phyloP scores from a whole-genome alignment of 2,888 invertebrate species.

The Melanchra persicariae region DNA sequence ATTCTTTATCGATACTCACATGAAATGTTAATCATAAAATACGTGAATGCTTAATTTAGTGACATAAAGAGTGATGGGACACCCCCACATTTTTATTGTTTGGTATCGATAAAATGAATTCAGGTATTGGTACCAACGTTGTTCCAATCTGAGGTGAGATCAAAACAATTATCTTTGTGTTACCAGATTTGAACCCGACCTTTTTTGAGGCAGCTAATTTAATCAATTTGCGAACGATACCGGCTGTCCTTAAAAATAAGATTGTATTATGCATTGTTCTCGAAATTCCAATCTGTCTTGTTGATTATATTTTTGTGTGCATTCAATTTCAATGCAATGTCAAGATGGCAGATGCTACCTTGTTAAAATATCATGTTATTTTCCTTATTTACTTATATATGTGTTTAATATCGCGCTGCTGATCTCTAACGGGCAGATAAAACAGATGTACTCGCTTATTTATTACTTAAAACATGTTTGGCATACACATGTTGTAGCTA shows the following conservation, averaged over 20 bases:
- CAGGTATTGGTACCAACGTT: conserved; percentile 54
- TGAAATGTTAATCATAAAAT: conserved; percentile 46
- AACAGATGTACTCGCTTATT: conserved; percentile 25
- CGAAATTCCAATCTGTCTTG: conserved; percentile 61
- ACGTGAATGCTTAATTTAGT: conserved; percentile 45
- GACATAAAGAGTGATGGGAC: conserved; percentile 61
- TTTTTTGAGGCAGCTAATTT: conserved; percentile 79
- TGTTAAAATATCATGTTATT: conserved; percentile 28
- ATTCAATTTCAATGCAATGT: conserved; percentile 57
- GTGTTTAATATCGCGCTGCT: conserved; percentile 21
- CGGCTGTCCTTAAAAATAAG: conserved; percentile 70
- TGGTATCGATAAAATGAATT: conserved; percentile 61
- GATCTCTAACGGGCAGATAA: conserved; percentile 34
- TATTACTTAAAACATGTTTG: conserved; percentile 44
- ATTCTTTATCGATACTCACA: conserved; percentile 17
- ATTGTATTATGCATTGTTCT: conserved; percentile 71
- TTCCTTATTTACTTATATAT: conserved; percentile 12
- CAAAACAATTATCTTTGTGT: conserved; percentile 87
- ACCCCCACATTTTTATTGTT: conserved; percentile 32
- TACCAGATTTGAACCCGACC: conserved; percentile 81
- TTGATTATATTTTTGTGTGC: conserved; percentile 50
- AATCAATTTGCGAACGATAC: conserved; percentile 85
- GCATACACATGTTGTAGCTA: conserved; percentile 18
- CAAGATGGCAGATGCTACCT: conserved; percentile 35
- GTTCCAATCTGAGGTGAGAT: conserved; percentile 77